These are phyloP conservation scores for Arnoldichthys spilopterus DNA, from an alignment of 2,797 vertebrate genomes.

Conservation along the genomic window DNA sequence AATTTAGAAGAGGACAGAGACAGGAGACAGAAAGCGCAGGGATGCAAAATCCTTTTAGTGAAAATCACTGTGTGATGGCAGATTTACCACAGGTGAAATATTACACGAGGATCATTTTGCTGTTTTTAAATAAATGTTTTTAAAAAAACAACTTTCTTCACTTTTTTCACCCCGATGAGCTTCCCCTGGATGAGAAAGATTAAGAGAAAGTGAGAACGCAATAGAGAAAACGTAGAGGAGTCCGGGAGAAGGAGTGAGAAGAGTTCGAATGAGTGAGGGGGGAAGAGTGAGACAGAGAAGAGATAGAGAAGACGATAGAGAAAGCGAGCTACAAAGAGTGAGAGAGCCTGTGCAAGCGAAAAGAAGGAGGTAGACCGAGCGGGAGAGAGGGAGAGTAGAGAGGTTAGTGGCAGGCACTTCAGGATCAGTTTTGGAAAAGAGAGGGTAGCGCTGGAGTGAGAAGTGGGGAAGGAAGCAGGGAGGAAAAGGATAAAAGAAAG, in stretches of 20 bases:
- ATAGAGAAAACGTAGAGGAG: neutral
- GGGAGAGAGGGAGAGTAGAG: slow-evolving; percentile 14
- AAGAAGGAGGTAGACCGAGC: slow-evolving; percentile 10
- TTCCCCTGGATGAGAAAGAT: too few relatives aligned
- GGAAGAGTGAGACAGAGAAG: neutral
- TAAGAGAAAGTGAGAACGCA: neutral
- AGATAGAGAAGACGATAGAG: neutral
- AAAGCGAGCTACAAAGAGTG: slow-evolving; percentile 13
- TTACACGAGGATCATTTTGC: too few relatives aligned
- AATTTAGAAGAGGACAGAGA: too few relatives aligned
- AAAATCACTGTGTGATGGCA: too few relatives aligned
- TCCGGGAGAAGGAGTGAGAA: neutral
- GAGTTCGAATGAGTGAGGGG: neutral
- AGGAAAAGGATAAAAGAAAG: slow-evolving; percentile 18
- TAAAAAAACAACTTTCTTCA: too few relatives aligned
- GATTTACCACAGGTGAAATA: too few relatives aligned
- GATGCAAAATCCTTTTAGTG: too few relatives aligned
- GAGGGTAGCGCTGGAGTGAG: slow-evolving; percentile 59
- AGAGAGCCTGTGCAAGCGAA: too few relatives aligned
- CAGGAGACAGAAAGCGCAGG: too few relatives aligned
- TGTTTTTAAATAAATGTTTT: too few relatives aligned
- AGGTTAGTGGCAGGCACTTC: slow-evolving; percentile 22
- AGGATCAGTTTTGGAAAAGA: slow-evolving; percentile 36
- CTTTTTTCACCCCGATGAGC: too few relatives aligned
- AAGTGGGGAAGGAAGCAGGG: slow-evolving; percentile 61